Evolutionary conservation across 2,113 vertebrate species (phyloP).

Genomic region (Sinosuthora webbiana): DNA sequence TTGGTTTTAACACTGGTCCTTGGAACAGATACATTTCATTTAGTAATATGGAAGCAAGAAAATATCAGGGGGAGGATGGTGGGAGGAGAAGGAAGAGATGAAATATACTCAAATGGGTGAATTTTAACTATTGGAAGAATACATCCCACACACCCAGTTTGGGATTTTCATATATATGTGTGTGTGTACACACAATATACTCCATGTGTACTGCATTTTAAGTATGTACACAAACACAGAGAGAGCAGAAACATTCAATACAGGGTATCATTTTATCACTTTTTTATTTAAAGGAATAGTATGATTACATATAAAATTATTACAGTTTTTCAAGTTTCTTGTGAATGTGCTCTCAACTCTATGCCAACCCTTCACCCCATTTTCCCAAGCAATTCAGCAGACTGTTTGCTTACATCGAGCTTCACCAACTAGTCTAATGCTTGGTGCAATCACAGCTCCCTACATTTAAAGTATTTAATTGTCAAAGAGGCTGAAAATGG

Average conservation of each 20-base stretch:
- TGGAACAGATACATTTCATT: background rate
- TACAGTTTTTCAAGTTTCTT: background rate
- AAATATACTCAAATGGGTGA: background rate
- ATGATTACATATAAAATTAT: background rate
- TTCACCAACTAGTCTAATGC: background rate
- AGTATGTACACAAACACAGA: accelerated
- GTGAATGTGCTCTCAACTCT: background rate
- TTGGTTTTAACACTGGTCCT: background rate
- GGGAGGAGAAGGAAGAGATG: background rate
- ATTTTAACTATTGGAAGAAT: background rate
- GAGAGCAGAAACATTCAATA: background rate
- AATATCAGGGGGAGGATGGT: accelerated
- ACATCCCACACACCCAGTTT: accelerated
- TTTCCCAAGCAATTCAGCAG: background rate
- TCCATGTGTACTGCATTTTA: background rate
- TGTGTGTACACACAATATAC: background rate
- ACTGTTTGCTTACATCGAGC: accelerated
- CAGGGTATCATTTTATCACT: background rate
- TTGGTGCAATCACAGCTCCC: background rate
- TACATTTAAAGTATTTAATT: background rate
- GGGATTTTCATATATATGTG: background rate
- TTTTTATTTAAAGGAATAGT: background rate
- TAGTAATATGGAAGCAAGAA: background rate
- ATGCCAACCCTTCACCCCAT: background rate
- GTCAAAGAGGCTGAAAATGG: background rate